Base-by-base conservation (phyloP, 2,797 vertebrate genomes). In the Gobionotothen gibberifrons region DNA sequence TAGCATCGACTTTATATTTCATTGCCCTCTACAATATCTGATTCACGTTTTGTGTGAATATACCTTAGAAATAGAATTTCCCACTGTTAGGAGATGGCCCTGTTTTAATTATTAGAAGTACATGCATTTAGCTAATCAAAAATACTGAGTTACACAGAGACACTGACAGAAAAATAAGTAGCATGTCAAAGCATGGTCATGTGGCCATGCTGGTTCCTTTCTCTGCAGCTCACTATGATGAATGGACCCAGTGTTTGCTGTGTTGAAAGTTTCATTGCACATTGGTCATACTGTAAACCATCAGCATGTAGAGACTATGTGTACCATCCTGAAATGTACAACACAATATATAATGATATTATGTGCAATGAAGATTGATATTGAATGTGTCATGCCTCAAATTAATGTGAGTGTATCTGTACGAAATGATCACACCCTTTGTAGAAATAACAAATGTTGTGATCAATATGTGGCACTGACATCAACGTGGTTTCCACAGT, bases 181-280 rank as follows among this genome's bases (percentile, higher is more conserved):
- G 76, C 83, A 82, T 89, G 86, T 78, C 69, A 84, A 47, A 78
- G 79, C 86, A 85, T 85, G 81, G 71, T 75, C 39, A 51, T 3
- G 4, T 62, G 51, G 52, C 81, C 82, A 91, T 89, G 86, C 76
- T 89, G 89, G 71, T 76, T 81, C 67, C 85, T 48, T 76, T 87
- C 87, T 89, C 83, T 51, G 83, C 67, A 48, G 70, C 69, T 49
- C 22, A 72, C 69, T 63, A n/a, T 69, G 71, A 68, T 60, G 52
- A 61, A 78, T 72, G 21, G 16, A 49, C 36, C 11, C 26, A 29
- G 26, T 62, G 32, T 83, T 62, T 55, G 22, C 36, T 76, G 40
- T 81, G 59, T 58, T 76, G 9, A 78, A 79, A 79, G 55, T 57
- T 55, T 21, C 76, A 90, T 83, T 79, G 63, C 76, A 81, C 69